phyloP scores from a whole-genome alignment of 2,797 vertebrate species.

The Rhinichthys osculus region DNA sequence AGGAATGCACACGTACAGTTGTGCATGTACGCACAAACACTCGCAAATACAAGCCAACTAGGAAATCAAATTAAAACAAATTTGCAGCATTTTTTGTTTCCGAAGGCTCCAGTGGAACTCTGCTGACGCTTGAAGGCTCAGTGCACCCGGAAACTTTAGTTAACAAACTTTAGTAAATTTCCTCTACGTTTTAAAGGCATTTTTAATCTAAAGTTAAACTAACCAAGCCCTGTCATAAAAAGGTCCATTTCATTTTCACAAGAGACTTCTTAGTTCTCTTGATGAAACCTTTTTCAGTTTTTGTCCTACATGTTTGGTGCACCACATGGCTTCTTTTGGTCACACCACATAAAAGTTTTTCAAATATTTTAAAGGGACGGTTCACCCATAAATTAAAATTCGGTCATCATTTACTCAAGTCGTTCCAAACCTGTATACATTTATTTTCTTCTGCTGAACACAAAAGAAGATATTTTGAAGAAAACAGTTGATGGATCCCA shows the following conservation, averaged over 20 bases:
- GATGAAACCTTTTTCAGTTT: neutral
- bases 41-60: constrained; percentile 22
- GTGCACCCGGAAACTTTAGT: neutral
- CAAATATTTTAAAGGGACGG: neutral
- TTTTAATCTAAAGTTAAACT: neutral
- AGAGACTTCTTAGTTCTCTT: neutral
- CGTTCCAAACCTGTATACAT: too few species aligned
- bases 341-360: neutral
- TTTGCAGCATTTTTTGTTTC: neutral
- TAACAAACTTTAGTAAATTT: neutral
- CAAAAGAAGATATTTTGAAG: too few species aligned
- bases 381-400: neutral
- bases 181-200: neutral
- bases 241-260: neutral
- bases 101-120: constrained; percentile 17
- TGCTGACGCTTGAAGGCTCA: neutral
- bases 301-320: neutral
- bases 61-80: constrained; percentile 36
- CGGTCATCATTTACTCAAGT: neutral
- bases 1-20: neutral
- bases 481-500: neutral
- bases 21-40: neutral
- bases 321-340: neutral
- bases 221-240: neutral
- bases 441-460: neutral